A percentile compares a stretch with the other conserved stretches of the same genome.
Conservation (phyloP, 2,888 invertebrate species). For the Patella ulyssiponensis region DNA sequence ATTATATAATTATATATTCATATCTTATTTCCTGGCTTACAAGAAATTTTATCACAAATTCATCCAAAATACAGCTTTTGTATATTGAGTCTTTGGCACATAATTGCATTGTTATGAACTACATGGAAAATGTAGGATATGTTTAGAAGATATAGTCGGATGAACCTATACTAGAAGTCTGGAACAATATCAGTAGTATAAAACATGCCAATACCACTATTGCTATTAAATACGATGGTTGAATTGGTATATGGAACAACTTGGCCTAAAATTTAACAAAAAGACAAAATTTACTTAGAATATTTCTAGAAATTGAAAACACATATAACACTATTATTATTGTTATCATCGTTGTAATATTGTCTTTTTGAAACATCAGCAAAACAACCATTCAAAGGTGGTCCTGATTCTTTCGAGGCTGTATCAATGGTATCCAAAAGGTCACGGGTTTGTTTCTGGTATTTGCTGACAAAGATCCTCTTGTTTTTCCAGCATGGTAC, state of each 20-base stretch:
- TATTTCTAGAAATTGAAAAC: background rate
- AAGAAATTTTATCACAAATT: no score
- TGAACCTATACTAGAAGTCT: constrained; percentile 60
- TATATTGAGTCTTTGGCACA: no score
- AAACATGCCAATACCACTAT: constrained; percentile 55
- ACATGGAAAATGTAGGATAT: background rate
- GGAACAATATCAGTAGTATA: constrained; percentile 62
- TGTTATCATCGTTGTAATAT: background rate
- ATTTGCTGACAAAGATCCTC: no score
- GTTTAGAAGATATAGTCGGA: constrained; percentile 40
- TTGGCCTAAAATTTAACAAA: constrained; percentile 60
- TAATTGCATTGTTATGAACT: background rate
- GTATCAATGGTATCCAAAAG: no score
- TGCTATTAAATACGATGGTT: constrained; percentile 62
- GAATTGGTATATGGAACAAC: constrained; percentile 65
- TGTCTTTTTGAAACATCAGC: background rate
- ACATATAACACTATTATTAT: background rate
- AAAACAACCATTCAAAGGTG: no score
- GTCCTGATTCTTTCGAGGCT: no score
- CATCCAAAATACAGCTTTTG: no score
- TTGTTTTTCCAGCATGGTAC: no score
- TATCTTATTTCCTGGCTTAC: no score
- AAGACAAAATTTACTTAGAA: background rate
- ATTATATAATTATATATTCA: no score
- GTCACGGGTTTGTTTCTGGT: no score